Percentiles rank a stretch among this genome's conserved stretches.
These are phyloP conservation scores for Drosophila bocqueti DNA, from an alignment of 1,140 invertebrate species.

Conservation along the genomic window DNA sequence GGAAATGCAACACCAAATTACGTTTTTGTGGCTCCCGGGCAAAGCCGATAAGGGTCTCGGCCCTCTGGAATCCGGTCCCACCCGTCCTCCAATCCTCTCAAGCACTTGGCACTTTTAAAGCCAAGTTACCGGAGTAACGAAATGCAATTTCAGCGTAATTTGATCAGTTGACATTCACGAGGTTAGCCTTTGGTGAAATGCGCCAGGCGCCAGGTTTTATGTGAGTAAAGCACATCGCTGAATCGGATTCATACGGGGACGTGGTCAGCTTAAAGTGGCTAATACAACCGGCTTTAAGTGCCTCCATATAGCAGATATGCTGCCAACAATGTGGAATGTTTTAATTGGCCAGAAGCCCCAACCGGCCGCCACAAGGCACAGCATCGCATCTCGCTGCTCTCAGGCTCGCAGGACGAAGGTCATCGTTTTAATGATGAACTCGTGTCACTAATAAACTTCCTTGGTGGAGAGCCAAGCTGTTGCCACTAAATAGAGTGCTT, in stretches of 20 bases:
- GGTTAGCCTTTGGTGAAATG: conserved; percentile 30
- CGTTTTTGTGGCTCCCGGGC: conserved; percentile 47
- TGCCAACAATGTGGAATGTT: conserved; percentile 34
- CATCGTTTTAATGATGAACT: conserved; percentile 40
- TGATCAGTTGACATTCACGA: conserved; percentile 73
- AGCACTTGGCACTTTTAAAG: conserved; percentile 31
- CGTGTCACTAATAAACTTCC: conserved; percentile 44
- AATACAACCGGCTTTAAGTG: conserved; percentile 16
- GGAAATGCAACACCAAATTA: conserved; percentile 71
- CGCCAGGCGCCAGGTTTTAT: conserved; percentile 29
- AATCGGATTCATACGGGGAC: conserved; percentile 7
- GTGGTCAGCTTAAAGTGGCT: conserved; percentile 4
- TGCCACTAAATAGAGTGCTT: conserved; percentile 14
- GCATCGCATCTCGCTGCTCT: not conserved
- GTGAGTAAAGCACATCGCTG: conserved; percentile 8
- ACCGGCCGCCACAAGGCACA: conserved; percentile 6
- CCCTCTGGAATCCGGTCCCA: not conserved
- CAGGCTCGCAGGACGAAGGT: conserved; percentile 8
- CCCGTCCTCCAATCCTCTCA: conserved; percentile 1
- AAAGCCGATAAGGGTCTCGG: conserved; percentile 61
- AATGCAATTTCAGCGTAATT: conserved; percentile 78
- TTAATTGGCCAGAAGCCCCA: conserved; percentile 57
- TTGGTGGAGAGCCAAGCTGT: conserved; percentile 11
- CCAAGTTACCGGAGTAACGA: conserved; percentile 30
- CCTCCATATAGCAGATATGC: not conserved